Evolutionary conservation across 2,113 vertebrate species (phyloP).

Genomic region (Pyrgilauda ruficollis): DNA sequence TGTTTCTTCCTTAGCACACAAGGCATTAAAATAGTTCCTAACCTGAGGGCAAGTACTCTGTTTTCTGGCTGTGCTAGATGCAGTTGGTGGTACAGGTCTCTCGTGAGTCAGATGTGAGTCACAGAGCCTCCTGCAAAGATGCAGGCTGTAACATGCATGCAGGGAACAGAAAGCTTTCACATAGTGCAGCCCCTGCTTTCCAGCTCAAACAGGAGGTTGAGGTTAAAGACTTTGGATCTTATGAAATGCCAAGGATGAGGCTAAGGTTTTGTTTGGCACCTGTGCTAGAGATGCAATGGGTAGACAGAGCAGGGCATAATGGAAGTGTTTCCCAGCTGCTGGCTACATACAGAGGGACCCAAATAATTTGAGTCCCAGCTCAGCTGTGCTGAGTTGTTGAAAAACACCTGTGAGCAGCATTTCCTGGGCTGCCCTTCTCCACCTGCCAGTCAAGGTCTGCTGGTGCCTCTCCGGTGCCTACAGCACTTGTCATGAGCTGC

Average conservation of each 20-base stretch:
- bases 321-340: neutral
- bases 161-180: neutral
- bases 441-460: neutral
- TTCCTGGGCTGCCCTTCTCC: neutral
- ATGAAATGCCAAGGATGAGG: neutral
- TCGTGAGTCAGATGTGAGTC: neutral
- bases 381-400: neutral
- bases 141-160: neutral
- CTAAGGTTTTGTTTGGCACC: neutral
- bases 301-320: neutral
- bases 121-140: neutral
- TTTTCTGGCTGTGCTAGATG: neutral
- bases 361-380: rapidly evolving
- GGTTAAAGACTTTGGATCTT: neutral
- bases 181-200: rapidly evolving
- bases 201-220: neutral
- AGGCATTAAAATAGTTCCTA: neutral
- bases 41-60: neutral
- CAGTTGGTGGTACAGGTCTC: neutral
- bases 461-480: neutral
- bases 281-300: rapidly evolving
- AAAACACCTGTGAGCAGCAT: neutral
- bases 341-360: neutral
- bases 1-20: neutral
- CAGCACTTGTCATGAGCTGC: rapidly evolving